Evolutionary conservation across 2,113 vertebrate species (phyloP).

Genomic region (Apteryx owenii): DNA sequence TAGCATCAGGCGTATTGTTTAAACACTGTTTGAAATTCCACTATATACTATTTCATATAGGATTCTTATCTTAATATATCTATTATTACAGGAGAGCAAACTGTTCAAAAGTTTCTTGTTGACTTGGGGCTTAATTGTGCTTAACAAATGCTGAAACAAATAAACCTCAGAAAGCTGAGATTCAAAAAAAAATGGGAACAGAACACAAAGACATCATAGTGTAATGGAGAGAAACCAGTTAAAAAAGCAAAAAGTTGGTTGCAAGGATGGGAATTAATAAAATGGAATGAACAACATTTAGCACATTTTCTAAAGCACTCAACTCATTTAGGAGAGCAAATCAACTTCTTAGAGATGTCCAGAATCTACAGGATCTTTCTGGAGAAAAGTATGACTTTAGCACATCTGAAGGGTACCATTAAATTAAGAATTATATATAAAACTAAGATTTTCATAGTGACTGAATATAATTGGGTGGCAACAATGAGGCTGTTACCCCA

Average conservation of each 20-base stretch:
- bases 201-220: not conserved
- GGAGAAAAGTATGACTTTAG: not conserved
- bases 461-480: constrained; percentile 13
- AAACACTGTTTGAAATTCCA: not conserved
- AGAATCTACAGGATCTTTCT: not conserved
- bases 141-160: not conserved
- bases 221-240: not conserved
- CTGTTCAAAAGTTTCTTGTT: not conserved
- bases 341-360: not conserved
- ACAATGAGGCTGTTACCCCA: not conserved
- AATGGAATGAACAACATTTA: not conserved
- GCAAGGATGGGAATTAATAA: not conserved
- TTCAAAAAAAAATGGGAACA: not conserved
- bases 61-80: not conserved
- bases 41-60: not conserved
- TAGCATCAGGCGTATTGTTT: not conserved
- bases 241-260: not conserved
- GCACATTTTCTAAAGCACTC: not conserved
- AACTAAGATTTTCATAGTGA: not conserved
- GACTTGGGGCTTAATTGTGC: not conserved
- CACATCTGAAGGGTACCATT: not conserved
- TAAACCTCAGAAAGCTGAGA: not conserved
- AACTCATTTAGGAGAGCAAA: not conserved
- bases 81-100: not conserved
- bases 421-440: constrained; percentile 20